Evolutionary conservation across 2,888 invertebrate species (phyloP), one percentile per base, ranked within the genome.

Genomic region (Scaeva pyrastri): DNA sequence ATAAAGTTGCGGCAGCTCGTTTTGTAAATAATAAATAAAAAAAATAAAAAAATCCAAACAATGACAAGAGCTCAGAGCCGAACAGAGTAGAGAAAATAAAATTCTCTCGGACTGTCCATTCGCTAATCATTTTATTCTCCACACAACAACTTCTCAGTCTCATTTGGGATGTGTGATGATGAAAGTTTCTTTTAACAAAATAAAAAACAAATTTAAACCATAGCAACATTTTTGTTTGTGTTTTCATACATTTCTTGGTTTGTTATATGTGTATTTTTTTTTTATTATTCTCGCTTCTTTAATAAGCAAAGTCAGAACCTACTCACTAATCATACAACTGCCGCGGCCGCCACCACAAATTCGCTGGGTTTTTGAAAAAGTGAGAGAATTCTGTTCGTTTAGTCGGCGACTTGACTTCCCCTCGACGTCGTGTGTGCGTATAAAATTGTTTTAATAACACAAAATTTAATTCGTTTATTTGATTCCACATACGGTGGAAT

Each of bases 401-500:
- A 82, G 86, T 86, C 66, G 74, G 48, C 12, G 82, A 77, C 73
- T 82, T 86, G 82, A 77, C 73, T 82, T 86, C 81, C 74, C 86
- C 70, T 60, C 74, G 74, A 26, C 50, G 50, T 14, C 39, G 68
- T 86, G 81, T 77, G 73, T 78, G 82, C 77, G 58, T 78, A 31
- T 58, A 43, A 58, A 81, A 82, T 82, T 74, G 36, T 58, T 82
- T 68, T 52, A 68, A 56, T 66, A 73, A 64, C 41, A 80, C 21
- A 81, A 80, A 31, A 71, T 58, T 56, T 11, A 74, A 31, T 64
- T 70, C 66, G 68, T 71, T 64, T 45, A 31, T 55, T 73, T 70
- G 52, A 56, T 52, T 39, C 55, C 56, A 36, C 45, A 56, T 45
- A 50, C 77, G 58, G 56, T 52, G 52, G 62, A 66, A 45, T 11